phyloP scores from a whole-genome alignment of 2,797 vertebrate species.

The Eremophila alpestris region DNA sequence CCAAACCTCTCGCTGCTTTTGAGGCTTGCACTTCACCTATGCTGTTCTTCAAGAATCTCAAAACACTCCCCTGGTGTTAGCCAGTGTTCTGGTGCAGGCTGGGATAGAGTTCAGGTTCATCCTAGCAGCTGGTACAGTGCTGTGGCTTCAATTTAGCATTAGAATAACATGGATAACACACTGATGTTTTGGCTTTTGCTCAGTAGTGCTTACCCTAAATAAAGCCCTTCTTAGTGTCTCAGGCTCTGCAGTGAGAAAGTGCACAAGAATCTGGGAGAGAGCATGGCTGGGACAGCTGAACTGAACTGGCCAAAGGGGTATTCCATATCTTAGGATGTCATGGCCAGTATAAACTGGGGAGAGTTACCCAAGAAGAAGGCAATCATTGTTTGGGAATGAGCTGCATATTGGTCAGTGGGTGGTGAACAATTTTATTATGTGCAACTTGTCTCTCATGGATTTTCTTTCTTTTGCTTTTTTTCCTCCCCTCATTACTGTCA shows the following conservation, averaged over 20 bases:
- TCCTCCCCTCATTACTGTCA: fast-evolving
- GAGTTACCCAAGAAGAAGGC: not conserved
- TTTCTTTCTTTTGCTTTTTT: fast-evolving
- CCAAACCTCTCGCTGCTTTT: fast-evolving
- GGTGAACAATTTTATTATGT: fast-evolving
- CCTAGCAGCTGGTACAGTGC: not conserved
- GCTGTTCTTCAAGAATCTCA: not conserved
- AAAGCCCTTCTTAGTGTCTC: not conserved
- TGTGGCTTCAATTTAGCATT: not conserved
- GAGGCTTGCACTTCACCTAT: not conserved
- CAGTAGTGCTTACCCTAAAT: not conserved
- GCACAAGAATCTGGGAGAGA: not conserved
- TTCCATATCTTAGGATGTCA: not conserved
- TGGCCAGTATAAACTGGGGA: not conserved
- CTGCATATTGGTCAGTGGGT: not conserved
- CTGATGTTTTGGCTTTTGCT: not conserved
- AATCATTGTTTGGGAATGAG: not conserved
- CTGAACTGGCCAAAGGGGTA: not conserved
- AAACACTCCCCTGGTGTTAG: not conserved
- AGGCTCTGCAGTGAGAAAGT: not conserved
- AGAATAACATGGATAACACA: not conserved
- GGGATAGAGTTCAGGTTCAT: not conserved
- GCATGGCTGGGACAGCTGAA: not conserved
- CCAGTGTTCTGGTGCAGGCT: not conserved
- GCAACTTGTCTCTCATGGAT: not conserved